Base-by-base conservation (phyloP, 2,113 vertebrate genomes). In the Phycodurus eques region DNA sequence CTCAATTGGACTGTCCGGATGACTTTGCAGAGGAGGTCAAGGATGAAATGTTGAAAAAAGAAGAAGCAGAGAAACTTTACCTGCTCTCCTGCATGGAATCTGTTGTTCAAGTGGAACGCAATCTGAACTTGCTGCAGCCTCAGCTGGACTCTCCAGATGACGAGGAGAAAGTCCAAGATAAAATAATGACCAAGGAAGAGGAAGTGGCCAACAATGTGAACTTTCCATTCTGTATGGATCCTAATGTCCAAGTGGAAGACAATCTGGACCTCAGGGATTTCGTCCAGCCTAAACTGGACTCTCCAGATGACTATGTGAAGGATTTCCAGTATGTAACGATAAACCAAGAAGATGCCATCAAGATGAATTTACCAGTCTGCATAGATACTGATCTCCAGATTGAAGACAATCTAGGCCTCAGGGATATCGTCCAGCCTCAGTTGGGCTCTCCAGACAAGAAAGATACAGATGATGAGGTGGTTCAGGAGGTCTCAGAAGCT, bases 401-500 rank as follows among this genome's bases (percentile, higher is more conserved):
- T 17, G 59, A 35, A 35, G 57, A 60, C 0, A 13, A 27, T 59
- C 56, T 59, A 13, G 56, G 11, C 3, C n/a, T 59, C 9, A 27
- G 11, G 11, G 56, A 59, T 54, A 20, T 56, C 8, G 10, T 56
- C 20, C 8, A 22, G 5, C 56, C 54, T 57, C 54, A 57, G 10
- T 27, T 57, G n/a, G 54, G 27, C n/a, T 22, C n/a, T 57, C 54
- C 56, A 5, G 56, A 59, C 1, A 19, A 51, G 15, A 51, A 51
- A 51, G 15, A 4, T 8, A 13, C 44, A 46, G 8, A n/a, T 2
- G 11, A 35, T 31, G 31, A 59, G 12, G 22, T 2, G 14, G 53
- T 73, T 56, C 51, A 66, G 22, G 59, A 78, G 60, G 39, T 12
- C 22, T 31, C 12, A 39, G 49, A 70, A 53, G 43, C 57, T 11